Evolutionary conservation across 2,113 vertebrate species (phyloP).

Genomic region (Xiphophorus maculatus): DNA sequence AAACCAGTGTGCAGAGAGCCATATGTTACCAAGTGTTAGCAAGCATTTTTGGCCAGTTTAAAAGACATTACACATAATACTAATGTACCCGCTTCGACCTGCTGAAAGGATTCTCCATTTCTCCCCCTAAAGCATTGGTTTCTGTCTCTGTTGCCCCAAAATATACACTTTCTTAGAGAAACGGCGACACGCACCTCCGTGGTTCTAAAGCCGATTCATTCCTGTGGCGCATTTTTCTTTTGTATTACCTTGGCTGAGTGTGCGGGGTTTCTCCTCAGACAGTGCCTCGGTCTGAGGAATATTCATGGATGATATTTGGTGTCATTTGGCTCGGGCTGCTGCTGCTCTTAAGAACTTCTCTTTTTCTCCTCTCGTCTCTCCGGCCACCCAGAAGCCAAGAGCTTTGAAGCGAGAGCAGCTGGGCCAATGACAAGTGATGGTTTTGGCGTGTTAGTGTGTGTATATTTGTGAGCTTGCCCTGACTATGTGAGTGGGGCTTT

Average conservation of each 20-base stretch:
- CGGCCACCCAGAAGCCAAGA: conserved; percentile 70
- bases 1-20: neutral
- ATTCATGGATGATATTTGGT: conserved; percentile 43
- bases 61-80: neutral
- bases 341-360: conserved; percentile 50
- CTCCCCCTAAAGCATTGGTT: no score
- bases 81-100: neutral
- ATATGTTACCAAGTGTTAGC: neutral
- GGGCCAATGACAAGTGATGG: conserved; percentile 72
- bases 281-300: conserved; percentile 25
- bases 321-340: conserved; percentile 42
- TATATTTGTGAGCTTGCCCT: conserved; percentile 41
- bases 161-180: conserved; percentile 2
- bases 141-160: neutral
- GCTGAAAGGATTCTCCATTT: neutral
- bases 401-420: conserved; percentile 72
- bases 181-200: conserved; percentile 4
- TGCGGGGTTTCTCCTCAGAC: conserved; percentile 25
- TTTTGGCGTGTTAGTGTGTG: conserved; percentile 57
- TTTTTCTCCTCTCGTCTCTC: conserved; percentile 47
- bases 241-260: conserved; percentile 14
- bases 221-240: conserved; percentile 31
- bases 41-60: neutral
- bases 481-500: conserved; percentile 46
- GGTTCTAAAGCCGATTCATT: conserved; percentile 4